A percentile compares a stretch with the other conserved stretches of the same genome.
phyloP scores from a whole-genome alignment of 1,140 invertebrate species.

The Gryllus bimaculatus region DNA sequence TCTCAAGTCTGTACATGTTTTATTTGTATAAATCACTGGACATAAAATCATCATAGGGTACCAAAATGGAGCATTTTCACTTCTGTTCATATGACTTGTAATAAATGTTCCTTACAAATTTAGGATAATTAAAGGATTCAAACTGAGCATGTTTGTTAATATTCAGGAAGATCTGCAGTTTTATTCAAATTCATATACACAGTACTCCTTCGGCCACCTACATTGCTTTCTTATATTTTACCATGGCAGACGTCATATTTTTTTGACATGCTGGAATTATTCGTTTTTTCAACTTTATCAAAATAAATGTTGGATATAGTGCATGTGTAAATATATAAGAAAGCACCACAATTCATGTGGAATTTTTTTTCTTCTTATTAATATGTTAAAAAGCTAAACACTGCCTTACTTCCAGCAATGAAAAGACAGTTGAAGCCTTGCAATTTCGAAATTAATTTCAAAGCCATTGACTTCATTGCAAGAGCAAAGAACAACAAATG shows the following conservation, averaged over 20 bases:
- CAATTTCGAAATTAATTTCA: no score
- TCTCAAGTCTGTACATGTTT: background rate
- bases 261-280: no score
- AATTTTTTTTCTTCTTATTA: background rate
- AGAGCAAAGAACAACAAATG: no score
- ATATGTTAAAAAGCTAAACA: no score
- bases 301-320: no score
- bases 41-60: background rate
- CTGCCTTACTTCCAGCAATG: no score
- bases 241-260: no score
- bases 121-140: background rate
- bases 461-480: no score
- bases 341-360: background rate
- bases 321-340: no score
- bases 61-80: background rate
- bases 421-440: no score
- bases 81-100: background rate
- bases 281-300: no score
- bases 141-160: background rate
- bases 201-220: background rate
- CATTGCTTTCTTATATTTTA: background rate
- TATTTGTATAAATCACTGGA: background rate
- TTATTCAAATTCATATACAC: background rate
- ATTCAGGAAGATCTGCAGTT: background rate
- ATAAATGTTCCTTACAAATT: background rate